These are phyloP conservation scores for Caloenas nicobarica DNA, from an alignment of 2,113 vertebrate genomes.

Conservation along the genomic window DNA sequence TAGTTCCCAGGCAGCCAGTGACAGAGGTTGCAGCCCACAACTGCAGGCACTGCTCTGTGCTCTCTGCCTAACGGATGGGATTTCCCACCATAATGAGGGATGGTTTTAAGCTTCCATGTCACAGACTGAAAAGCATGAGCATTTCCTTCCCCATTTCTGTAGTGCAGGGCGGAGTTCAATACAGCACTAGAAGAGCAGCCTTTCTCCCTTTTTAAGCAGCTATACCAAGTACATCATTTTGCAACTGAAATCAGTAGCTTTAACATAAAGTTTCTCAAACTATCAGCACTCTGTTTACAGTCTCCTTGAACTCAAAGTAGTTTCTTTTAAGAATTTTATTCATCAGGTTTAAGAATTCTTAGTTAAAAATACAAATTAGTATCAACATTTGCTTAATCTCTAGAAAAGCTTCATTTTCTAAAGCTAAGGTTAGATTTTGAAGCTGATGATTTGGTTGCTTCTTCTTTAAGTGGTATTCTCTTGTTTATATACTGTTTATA, in stretches of 20 bases:
- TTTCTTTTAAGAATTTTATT: not conserved
- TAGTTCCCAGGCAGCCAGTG: not conserved
- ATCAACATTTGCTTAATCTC: not conserved
- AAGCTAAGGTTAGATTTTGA: too few relatives aligned
- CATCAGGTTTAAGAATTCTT: not conserved
- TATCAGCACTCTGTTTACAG: not conserved
- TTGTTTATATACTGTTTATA: not conserved
- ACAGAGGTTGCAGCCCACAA: not conserved
- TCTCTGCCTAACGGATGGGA: not conserved
- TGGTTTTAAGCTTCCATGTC: not conserved
- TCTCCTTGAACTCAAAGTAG: not conserved
- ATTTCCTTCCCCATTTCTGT: not conserved
- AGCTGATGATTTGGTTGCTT: not conserved
- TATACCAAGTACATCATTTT: not conserved
- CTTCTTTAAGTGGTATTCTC: not conserved
- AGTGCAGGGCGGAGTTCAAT: not conserved
- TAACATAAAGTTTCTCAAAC: not conserved
- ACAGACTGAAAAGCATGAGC: not conserved
- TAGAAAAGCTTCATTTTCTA: too few relatives aligned
- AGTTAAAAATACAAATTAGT: not conserved
- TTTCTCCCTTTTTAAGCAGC: not conserved
- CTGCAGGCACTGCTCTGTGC: accelerated
- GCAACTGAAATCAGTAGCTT: not conserved
- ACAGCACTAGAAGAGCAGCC: not conserved
- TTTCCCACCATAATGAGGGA: not conserved